Percentiles rank a stretch among this genome's conserved stretches.
Evolutionary conservation across 1,140 invertebrate genomes (phyloP).

Genomic region (Microplitis mediator): DNA sequence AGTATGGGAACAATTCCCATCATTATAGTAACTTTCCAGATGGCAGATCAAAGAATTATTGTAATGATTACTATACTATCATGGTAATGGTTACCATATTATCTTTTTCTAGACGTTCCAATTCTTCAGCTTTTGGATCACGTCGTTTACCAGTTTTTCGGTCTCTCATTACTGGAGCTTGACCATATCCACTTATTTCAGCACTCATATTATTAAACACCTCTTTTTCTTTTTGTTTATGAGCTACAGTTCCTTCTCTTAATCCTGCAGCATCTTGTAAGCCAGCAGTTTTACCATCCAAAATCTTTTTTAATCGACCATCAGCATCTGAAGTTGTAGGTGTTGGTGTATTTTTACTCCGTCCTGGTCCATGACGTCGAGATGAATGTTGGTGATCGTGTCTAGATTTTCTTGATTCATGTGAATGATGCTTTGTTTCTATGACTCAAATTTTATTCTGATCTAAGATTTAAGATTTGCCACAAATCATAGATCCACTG

Average conservation of each 20-base stretch:
- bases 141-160: slow-evolving; percentile 68
- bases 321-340: slow-evolving; percentile 26
- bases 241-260: slow-evolving; percentile 73
- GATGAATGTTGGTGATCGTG: no score
- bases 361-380: no score
- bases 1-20: no score
- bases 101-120: slow-evolving; percentile 70
- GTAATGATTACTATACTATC: no score
- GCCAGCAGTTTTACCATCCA: slow-evolving; percentile 83
- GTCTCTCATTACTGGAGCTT: slow-evolving; percentile 73
- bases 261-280: slow-evolving; percentile 80
- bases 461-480: no score
- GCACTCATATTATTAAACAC: slow-evolving; percentile 72
- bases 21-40: no score
- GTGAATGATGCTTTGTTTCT: slow-evolving; percentile 28
- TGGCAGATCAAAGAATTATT: no score
- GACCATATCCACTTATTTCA: slow-evolving; percentile 76
- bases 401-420: slow-evolving; percentile 10
- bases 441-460: slow-evolving; percentile 36
- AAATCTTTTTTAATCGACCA: slow-evolving; percentile 64
- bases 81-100: no score
- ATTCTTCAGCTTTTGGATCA: slow-evolving; percentile 70
- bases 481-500: no score
- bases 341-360: slow-evolving; percentile 35
- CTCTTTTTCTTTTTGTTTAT: slow-evolving; percentile 73